These are phyloP conservation scores for Chondrosia reniformis DNA, from an alignment of 37 sponge, comb jelly and placozoan genomes.

Conservation along the genomic window DNA sequence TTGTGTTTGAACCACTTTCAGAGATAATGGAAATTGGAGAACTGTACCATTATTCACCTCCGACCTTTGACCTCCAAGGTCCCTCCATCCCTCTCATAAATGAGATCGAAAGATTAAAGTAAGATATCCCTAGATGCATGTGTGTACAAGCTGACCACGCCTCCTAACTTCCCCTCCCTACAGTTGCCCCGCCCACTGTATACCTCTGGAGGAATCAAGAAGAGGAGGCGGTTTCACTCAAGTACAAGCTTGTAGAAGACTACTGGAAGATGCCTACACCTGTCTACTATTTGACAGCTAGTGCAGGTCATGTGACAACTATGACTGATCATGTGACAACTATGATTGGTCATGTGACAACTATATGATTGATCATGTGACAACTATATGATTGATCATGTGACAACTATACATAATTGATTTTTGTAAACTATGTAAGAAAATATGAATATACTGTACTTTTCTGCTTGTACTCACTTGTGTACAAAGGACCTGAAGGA, in stretches of 20 bases:
- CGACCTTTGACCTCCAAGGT: conserved; percentile 25
- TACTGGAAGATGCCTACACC: conserved; percentile 88
- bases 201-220: conserved; percentile 27
- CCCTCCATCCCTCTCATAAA: conserved; percentile 41
- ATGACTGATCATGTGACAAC: too few relatives aligned
- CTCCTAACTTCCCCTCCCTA: background rate
- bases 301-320: too few relatives aligned
- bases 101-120: background rate
- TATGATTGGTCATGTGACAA: too few relatives aligned
- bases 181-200: background rate
- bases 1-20: conserved; percentile 46
- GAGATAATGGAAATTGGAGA: conserved; percentile 27
- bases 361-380: too few relatives aligned
- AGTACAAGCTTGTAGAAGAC: conserved; percentile 69
- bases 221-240: conserved; percentile 73
- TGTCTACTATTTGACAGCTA: conserved; percentile 56
- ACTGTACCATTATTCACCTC: conserved; percentile 45
- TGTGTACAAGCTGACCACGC: background rate
- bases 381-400: too few relatives aligned
- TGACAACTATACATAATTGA: too few relatives aligned
- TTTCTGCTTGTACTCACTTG: too few relatives aligned
- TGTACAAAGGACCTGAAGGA: too few relatives aligned
- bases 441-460: too few relatives aligned
- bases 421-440: too few relatives aligned
- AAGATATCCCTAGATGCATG: background rate